phyloP scores from a whole-genome alignment of 1,140 invertebrate genomes.

The Drosophila dunni region DNA sequence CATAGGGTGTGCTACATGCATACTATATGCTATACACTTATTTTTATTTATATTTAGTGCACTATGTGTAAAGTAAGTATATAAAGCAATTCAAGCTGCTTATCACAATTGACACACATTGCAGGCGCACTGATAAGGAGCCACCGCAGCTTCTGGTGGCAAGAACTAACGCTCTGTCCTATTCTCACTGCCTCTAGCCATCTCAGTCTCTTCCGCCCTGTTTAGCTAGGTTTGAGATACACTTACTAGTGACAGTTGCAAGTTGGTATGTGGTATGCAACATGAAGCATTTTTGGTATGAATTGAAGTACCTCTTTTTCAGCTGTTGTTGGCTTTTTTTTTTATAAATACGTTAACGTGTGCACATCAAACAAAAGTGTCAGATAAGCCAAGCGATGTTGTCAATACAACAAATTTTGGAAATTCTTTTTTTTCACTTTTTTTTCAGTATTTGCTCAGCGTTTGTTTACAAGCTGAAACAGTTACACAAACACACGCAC shows the following conservation, averaged over 20 bases:
- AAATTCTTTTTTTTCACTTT: conserved; percentile 44
- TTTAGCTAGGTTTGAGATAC: background rate
- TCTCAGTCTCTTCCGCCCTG: conserved; percentile 1
- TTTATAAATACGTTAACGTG: conserved; percentile 39
- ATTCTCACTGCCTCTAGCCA: background rate
- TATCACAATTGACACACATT: conserved; percentile 77
- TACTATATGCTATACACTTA: background rate
- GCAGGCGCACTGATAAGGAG: conserved; percentile 40
- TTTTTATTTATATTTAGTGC: background rate
- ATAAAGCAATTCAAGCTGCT: conserved; percentile 32
- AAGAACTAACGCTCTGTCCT: background rate
- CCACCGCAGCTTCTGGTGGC: conserved; percentile 34
- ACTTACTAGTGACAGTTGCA: background rate
- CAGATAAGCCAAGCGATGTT: conserved; percentile 64
- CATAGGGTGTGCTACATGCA: background rate
- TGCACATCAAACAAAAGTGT: conserved; percentile 33
- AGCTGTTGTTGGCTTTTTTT: background rate
- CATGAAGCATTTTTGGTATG: background rate
- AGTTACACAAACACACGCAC: conserved; percentile 50
- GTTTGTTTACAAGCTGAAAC: conserved; percentile 63
- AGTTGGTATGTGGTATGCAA: conserved; percentile 1
- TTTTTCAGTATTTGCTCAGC: conserved; percentile 53
- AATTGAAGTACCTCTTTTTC: background rate
- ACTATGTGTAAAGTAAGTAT: background rate
- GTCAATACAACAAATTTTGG: conserved; percentile 69